Conservation (phyloP, 2,113 vertebrate species). For the Trachemys scripta region DNA sequence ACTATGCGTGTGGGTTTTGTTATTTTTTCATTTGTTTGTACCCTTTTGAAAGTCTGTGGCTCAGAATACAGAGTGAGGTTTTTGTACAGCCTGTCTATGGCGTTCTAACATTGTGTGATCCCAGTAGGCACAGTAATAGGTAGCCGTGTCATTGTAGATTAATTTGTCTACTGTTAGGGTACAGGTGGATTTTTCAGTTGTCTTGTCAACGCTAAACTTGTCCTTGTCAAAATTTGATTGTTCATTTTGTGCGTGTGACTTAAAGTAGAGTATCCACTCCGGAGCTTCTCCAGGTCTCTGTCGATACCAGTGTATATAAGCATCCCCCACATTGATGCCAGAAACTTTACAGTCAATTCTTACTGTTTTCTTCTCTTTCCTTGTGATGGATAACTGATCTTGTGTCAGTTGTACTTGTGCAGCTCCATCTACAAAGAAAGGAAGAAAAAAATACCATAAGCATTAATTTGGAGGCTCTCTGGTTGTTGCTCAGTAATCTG, state of each 20-base stretch:
- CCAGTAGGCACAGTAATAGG: conserved; percentile 21
- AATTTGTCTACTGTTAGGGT: conserved; percentile 16
- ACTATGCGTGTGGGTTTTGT: background rate
- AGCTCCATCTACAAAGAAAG: background rate
- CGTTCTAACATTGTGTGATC: background rate
- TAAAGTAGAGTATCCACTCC: background rate
- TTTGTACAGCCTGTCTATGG: background rate
- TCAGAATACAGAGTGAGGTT: background rate
- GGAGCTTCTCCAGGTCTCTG: conserved; percentile 18
- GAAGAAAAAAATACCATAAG: background rate
- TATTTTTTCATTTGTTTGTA: background rate
- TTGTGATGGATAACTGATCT: background rate
- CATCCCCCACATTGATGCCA: background rate
- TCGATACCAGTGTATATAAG: conserved; percentile 31
- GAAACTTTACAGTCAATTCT: background rate
- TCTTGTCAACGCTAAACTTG: background rate
- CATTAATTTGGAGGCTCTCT: background rate
- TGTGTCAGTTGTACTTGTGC: background rate
- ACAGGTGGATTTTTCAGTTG: background rate
- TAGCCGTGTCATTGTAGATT: background rate
- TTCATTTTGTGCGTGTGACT: fast-evolving
- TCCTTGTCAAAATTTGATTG: background rate
- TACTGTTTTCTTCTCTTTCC: background rate
- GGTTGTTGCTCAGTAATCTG: background rate
- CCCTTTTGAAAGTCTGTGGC: background rate